Conservation (phyloP, 2,888 invertebrate species). For the Argyresthia albistria region DNA sequence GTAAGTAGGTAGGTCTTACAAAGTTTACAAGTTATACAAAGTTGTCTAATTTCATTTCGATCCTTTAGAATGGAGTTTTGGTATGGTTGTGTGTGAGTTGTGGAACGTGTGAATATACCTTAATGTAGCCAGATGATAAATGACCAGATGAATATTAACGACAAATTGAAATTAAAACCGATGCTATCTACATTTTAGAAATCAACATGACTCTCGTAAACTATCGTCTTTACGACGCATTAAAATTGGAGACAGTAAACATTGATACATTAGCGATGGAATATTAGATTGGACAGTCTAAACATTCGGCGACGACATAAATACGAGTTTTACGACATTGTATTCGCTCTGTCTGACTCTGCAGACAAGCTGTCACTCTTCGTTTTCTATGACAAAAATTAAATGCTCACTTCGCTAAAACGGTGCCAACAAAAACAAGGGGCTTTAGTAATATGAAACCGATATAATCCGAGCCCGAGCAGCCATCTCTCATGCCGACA, state of each 20-base stretch:
- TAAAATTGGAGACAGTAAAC: slow-evolving; percentile 4
- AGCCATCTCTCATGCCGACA: slow-evolving; percentile 50
- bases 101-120: no score
- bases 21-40: no score
- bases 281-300: slow-evolving; percentile 4
- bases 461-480: slow-evolving; percentile 41
- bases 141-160: background rate
- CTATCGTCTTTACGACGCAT: background rate
- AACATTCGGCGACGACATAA: slow-evolving; percentile 5
- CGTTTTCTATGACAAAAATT: slow-evolving; percentile 18
- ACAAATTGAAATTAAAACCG: background rate
- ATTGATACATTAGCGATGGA: background rate
- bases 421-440: slow-evolving; percentile 56
- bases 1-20: no score
- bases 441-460: slow-evolving; percentile 25
- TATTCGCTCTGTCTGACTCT: slow-evolving; percentile 3
- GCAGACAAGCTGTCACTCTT: slow-evolving; percentile 2
- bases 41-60: no score
- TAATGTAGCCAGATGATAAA: background rate
- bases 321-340: slow-evolving; percentile 6
- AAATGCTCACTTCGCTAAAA: slow-evolving; percentile 17
- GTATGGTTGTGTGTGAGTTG: no score
- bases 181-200: background rate
- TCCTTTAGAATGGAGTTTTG: no score
- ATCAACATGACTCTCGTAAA: background rate